phyloP scores from a whole-genome alignment of 2,888 invertebrate species.

The Homarus gammarus region DNA sequence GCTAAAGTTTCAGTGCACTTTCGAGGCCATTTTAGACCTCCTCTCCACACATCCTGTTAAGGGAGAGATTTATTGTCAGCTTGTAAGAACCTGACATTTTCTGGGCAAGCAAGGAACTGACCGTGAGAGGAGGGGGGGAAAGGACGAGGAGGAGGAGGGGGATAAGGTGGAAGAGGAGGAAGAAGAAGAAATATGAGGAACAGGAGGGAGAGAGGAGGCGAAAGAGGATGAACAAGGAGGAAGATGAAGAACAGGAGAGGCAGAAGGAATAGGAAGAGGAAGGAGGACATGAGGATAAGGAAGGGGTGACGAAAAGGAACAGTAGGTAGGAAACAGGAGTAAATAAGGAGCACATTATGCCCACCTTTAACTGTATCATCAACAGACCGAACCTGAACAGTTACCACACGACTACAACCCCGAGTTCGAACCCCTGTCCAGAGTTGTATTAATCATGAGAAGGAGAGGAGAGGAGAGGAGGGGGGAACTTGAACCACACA shows the following conservation, averaged over 20 bases:
- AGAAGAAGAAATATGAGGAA: neutral
- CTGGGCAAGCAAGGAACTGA: neutral
- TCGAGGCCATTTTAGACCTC: too few species aligned
- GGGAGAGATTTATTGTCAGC: too few species aligned
- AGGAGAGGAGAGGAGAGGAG: too few species aligned
- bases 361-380: neutral
- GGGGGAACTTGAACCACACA: neutral
- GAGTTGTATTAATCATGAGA: too few species aligned
- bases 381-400: neutral
- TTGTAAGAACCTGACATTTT: neutral
- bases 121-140: neutral
- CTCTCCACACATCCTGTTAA: too few species aligned
- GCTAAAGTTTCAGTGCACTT: too few species aligned
- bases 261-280: neutral
- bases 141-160: neutral
- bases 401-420: neutral
- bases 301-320: too few species aligned
- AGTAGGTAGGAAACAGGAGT: neutral
- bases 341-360: neutral
- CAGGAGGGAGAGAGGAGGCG: neutral
- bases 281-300: neutral
- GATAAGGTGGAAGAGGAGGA: too few species aligned
- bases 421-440: too few species aligned
- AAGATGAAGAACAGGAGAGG: neutral
- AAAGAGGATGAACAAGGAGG: neutral